Conservation (phyloP, 2,797 vertebrate species). For the Caiman crocodilus region DNA sequence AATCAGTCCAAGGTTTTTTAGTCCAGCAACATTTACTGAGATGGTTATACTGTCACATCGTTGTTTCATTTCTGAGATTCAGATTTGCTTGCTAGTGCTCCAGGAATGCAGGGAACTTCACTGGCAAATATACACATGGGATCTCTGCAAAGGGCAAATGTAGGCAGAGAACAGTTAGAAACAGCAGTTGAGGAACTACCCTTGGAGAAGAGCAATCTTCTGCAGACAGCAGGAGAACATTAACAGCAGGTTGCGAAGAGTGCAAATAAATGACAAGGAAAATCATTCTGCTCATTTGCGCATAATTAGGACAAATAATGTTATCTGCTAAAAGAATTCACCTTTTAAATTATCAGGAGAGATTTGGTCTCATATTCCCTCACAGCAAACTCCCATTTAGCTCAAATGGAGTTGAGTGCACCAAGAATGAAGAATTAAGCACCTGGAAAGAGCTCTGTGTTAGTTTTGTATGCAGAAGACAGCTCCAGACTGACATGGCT, state of each 20-base stretch:
- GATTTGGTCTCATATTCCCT: background rate
- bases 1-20: background rate
- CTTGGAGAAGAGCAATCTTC: background rate
- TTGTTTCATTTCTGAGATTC: background rate
- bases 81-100: background rate
- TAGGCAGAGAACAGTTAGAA: background rate
- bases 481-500: background rate
- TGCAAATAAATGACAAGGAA: background rate
- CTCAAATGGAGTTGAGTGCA: background rate
- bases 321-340: background rate
- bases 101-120: background rate
- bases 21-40: background rate
- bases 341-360: background rate
- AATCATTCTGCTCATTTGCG: background rate
- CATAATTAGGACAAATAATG: background rate
- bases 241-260: background rate
- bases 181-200: background rate
- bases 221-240: background rate
- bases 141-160: background rate
- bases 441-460: background rate
- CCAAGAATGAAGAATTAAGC: background rate
- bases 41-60: background rate
- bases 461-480: background rate
- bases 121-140: background rate
- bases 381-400: background rate